A percentile compares a stretch with the other conserved stretches of the same genome.
These are phyloP conservation scores for Merops nubicus DNA, from an alignment of 2,113 vertebrate species.

Conservation along the genomic window DNA sequence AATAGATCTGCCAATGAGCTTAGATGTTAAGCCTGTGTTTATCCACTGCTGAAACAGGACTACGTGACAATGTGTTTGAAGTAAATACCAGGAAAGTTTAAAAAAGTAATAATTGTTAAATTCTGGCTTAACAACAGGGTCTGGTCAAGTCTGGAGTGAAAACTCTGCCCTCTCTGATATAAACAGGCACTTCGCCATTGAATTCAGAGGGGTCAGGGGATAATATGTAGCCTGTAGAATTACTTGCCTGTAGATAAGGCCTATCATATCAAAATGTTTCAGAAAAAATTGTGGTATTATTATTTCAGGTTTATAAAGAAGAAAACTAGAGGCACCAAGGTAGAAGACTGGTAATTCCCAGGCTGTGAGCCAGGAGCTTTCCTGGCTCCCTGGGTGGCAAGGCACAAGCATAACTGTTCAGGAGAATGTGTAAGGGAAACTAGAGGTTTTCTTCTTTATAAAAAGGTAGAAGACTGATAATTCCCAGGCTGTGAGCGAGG, in stretches of 20 bases:
- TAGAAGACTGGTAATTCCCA: background rate
- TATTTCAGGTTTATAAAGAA: background rate
- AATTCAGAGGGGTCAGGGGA: background rate
- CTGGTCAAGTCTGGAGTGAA: background rate
- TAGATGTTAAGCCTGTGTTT: background rate
- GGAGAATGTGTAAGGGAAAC: background rate
- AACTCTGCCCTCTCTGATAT: background rate
- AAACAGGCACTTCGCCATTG: background rate
- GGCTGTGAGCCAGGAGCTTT: background rate
- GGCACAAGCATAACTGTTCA: background rate
- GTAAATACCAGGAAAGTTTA: background rate
- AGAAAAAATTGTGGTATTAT: background rate
- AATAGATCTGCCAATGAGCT: background rate
- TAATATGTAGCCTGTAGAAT: background rate
- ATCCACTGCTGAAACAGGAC: background rate
- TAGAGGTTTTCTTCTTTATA: too few relatives aligned
- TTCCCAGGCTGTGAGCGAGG: background rate
- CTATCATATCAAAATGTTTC: background rate
- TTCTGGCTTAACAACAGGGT: background rate
- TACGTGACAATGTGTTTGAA: background rate
- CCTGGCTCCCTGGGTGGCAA: background rate
- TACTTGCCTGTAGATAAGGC: background rate
- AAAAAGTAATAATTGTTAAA: background rate
- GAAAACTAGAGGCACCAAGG: background rate
- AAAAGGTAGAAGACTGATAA: background rate